Conservation (phyloP, 1,140 invertebrate species). For the Drosophila trapezifrons region DNA sequence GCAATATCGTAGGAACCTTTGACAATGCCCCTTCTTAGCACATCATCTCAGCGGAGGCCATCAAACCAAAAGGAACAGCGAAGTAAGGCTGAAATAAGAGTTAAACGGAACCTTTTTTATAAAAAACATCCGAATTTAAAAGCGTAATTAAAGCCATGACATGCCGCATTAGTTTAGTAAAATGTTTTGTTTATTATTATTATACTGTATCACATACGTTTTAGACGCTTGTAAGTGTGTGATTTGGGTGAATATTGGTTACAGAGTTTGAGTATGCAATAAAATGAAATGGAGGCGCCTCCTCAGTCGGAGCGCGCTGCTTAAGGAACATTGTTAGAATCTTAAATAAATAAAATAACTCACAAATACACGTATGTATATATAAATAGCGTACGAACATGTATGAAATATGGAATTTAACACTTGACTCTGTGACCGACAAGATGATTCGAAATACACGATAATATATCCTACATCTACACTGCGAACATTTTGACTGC, state of each 20-base stretch:
- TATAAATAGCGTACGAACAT: conserved; percentile 47
- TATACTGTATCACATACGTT: conserved; percentile 71
- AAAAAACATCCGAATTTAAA: background rate
- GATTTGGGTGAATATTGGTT: conserved; percentile 39
- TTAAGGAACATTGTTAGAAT: conserved; percentile 72
- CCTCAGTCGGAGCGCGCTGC: conserved; percentile 34
- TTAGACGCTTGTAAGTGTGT: conserved; percentile 56
- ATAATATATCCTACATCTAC: conserved; percentile 44
- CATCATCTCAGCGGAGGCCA: background rate
- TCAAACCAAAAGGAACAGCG: conserved; percentile 57
- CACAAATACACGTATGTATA: conserved; percentile 15
- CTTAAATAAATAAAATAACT: conserved; percentile 45
- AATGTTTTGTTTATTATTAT: conserved; percentile 54
- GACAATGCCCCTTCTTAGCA: background rate
- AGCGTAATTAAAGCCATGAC: conserved; percentile 36
- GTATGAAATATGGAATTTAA: conserved; percentile 42
- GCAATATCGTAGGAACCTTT: conserved; percentile 8
- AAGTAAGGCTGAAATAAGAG: conserved; percentile 57
- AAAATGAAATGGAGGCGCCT: conserved; percentile 48
- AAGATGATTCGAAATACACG: conserved; percentile 54
- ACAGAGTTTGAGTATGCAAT: conserved; percentile 46
- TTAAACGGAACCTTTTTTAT: background rate
- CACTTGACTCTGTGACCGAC: conserved; percentile 41
- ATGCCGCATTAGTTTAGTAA: conserved; percentile 40
- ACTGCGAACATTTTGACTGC: conserved; percentile 31